Conservation (phyloP, 2,113 vertebrate genomes). For the Albula goreensis region DNA sequence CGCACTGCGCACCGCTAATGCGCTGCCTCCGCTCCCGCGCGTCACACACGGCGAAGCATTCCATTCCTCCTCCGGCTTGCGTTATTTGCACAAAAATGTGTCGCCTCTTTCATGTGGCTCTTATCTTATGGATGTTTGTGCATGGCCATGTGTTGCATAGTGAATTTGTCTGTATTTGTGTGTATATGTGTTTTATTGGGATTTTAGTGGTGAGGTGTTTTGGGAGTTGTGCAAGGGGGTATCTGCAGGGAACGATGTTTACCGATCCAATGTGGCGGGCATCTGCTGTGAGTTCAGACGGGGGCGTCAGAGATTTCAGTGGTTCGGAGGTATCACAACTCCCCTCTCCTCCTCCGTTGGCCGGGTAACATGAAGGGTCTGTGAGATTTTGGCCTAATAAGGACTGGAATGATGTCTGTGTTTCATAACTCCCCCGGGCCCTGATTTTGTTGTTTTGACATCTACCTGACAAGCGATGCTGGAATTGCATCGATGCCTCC, state of each 20-base stretch:
- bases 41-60: background rate
- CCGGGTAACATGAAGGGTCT: background rate
- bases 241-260: background rate
- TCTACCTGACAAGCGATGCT: constrained; percentile 40
- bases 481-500: constrained; percentile 37
- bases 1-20: constrained; percentile 36
- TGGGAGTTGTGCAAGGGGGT: background rate
- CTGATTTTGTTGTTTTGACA: constrained; percentile 43
- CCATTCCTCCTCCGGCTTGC: no score
- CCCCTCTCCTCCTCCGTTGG: background rate
- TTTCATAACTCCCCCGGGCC: constrained; percentile 10
- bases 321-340: background rate
- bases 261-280: background rate
- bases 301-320: background rate
- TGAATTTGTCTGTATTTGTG: no score
- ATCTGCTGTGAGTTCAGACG: background rate
- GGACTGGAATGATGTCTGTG: constrained; percentile 36
- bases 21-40: no score
- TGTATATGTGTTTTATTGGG: background rate
- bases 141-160: background rate
- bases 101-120: no score
- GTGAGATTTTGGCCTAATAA: constrained; percentile 27
- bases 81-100: no score
- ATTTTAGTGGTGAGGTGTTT: background rate
- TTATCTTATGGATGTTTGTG: background rate